These are phyloP conservation scores for Lacanobia oleracea DNA, from an alignment of 2,888 invertebrate genomes.

Conservation along the genomic window DNA sequence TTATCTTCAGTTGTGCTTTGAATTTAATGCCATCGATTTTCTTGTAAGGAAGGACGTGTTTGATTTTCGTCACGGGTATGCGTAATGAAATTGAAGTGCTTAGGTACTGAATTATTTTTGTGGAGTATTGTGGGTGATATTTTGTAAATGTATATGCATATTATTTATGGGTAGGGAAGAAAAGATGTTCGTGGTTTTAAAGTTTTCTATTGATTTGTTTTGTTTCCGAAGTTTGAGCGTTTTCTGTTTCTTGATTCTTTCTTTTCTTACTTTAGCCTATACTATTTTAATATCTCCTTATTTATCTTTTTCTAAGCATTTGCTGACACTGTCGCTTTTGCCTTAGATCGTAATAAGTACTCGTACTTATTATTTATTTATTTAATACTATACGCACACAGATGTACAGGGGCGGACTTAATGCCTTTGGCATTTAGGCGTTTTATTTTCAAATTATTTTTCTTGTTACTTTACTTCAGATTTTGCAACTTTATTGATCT, in stretches of 20 bases:
- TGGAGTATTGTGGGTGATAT: neutral
- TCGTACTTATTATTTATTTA: no score
- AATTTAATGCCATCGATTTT: slow-evolving; percentile 79
- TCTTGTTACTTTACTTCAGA: no score
- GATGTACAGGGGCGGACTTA: no score
- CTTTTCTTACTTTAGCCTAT: no score
- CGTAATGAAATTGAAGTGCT: slow-evolving; percentile 63
- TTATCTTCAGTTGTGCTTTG: slow-evolving; percentile 77
- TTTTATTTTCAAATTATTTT: no score
- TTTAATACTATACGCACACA: no score
- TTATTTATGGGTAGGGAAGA: neutral
- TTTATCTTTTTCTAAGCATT: no score
- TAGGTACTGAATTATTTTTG: slow-evolving; percentile 17
- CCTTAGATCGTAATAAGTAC: no score
- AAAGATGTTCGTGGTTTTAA: neutral
- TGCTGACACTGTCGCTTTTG: no score
- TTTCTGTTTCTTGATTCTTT: neutral
- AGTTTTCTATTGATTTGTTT: neutral
- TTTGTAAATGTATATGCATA: neutral
- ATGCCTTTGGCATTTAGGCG: no score
- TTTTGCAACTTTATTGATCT: neutral
- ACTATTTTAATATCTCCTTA: no score
- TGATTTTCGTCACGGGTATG: slow-evolving; percentile 62
- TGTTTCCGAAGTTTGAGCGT: neutral
- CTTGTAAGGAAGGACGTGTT: slow-evolving; percentile 61